phyloP scores from a whole-genome alignment of 2,888 invertebrate species.

The Gari tellinella region DNA sequence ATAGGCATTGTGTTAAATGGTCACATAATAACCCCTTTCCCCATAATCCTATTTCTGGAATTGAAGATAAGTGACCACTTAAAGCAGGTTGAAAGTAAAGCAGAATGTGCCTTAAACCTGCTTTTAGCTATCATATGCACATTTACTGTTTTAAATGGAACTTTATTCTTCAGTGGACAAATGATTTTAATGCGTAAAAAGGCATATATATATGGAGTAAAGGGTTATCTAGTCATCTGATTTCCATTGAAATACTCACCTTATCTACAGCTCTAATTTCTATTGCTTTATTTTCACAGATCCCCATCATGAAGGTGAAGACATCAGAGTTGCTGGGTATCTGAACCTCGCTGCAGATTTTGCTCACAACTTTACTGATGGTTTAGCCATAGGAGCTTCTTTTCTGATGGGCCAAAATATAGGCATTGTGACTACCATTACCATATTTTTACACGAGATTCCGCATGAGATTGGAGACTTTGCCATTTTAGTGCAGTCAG shows the following conservation, averaged over 20 bases:
- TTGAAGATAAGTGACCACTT: too few species aligned
- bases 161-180: too few species aligned
- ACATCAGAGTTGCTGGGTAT: slow-evolving; percentile 94
- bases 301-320: slow-evolving; percentile 56
- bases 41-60: too few species aligned
- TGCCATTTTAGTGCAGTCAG: slow-evolving; percentile 98
- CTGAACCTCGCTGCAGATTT: slow-evolving; percentile 99
- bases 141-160: too few species aligned
- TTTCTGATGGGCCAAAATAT: slow-evolving; percentile 94
- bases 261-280: too few species aligned
- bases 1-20: too few species aligned
- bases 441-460: slow-evolving; percentile 98
- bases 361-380: slow-evolving; percentile 99
- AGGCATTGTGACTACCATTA: slow-evolving; percentile 92
- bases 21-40: too few species aligned
- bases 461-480: slow-evolving; percentile 99
- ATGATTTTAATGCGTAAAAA: slow-evolving; percentile 4
- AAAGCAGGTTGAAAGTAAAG: too few species aligned
- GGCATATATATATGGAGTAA: neutral
- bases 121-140: too few species aligned
- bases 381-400: slow-evolving; percentile 99
- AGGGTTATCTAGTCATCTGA: neutral
- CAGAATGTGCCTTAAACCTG: too few species aligned
- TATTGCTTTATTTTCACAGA: too few species aligned
- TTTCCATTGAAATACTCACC: neutral